These are phyloP conservation scores for Trissoscelio sp. DNA, from an alignment of 2,888 invertebrate species.

Conservation along the genomic window DNA sequence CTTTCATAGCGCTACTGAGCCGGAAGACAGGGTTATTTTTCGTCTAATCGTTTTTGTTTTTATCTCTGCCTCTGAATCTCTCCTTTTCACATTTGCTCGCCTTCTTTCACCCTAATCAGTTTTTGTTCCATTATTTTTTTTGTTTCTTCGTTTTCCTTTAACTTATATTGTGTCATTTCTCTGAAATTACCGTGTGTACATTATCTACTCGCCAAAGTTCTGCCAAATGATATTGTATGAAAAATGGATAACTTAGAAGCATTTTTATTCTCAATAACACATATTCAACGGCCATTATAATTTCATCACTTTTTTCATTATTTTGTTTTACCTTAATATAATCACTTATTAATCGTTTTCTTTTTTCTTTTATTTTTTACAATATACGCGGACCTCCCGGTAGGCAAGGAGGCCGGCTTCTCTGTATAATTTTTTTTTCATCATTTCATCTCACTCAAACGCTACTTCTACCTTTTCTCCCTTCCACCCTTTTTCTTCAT, in stretches of 20 bases:
- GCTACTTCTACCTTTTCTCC: constrained; percentile 75
- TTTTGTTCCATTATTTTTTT: constrained; percentile 58
- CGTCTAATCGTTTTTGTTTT: constrained; percentile 71
- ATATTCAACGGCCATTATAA: constrained; percentile 78
- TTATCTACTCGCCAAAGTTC: constrained; percentile 76
- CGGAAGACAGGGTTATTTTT: constrained; percentile 80
- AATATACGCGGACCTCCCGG: constrained; percentile 83
- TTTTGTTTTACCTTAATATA: constrained; percentile 78
- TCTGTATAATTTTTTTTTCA: constrained; percentile 82
- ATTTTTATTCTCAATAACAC: constrained; percentile 75
- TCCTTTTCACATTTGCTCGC: constrained; percentile 69
- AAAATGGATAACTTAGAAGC: constrained; percentile 76
- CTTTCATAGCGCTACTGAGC: constrained; percentile 79
- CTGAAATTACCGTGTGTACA: constrained; percentile 70
- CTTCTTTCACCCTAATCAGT: constrained; percentile 69
- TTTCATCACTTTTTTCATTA: constrained; percentile 76
- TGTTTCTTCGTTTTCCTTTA: constrained; percentile 45
- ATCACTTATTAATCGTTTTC: constrained; percentile 81
- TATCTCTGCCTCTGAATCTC: constrained; percentile 70
- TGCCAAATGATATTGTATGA: constrained; percentile 76
- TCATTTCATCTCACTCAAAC: constrained; percentile 74
- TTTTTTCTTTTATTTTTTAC: constrained; percentile 75
- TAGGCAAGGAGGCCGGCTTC: constrained; percentile 83
- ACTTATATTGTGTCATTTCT: constrained; percentile 67
- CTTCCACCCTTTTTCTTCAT: constrained; percentile 74